Evolutionary conservation across 2,797 vertebrate genomes (phyloP).

Genomic region (Characodon lateralis): DNA sequence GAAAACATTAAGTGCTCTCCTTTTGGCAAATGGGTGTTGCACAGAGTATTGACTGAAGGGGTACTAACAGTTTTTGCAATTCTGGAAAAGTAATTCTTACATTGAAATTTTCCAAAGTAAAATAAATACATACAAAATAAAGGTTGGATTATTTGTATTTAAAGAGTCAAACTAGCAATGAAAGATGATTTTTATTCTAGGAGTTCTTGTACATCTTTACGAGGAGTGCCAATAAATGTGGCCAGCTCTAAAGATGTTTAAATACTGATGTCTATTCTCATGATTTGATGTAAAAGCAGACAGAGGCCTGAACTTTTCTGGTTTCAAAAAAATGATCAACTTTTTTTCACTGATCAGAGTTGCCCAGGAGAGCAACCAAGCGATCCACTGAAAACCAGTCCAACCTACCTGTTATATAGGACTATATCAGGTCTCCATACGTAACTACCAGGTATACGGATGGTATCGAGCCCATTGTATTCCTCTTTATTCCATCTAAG

Average conservation of each 20-base stretch:
- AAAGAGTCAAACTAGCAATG: no score
- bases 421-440: slow-evolving; percentile 95
- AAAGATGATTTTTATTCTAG: no score
- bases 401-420: slow-evolving; percentile 93
- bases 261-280: neutral
- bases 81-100: no score
- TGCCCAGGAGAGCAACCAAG: neutral
- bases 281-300: neutral
- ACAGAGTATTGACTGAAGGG: neutral
- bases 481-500: slow-evolving; percentile 88
- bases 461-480: slow-evolving; percentile 90
- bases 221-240: neutral
- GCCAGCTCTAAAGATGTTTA: neutral
- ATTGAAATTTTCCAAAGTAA: no score
- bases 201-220: no score
- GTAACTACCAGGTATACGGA: slow-evolving; percentile 92
- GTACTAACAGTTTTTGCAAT: no score
- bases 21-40: neutral
- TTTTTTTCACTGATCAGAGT: slow-evolving; percentile 47
- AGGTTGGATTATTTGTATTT: neutral
- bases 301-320: slow-evolving; percentile 55
- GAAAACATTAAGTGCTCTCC: neutral
- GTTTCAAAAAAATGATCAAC: slow-evolving; percentile 55
- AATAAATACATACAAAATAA: no score
- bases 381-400: slow-evolving; percentile 66